A percentile compares a stretch with the other conserved stretches of the same genome.
phyloP scores from a whole-genome alignment of 2,797 vertebrate species.

The Uromys caudimaculatus region DNA sequence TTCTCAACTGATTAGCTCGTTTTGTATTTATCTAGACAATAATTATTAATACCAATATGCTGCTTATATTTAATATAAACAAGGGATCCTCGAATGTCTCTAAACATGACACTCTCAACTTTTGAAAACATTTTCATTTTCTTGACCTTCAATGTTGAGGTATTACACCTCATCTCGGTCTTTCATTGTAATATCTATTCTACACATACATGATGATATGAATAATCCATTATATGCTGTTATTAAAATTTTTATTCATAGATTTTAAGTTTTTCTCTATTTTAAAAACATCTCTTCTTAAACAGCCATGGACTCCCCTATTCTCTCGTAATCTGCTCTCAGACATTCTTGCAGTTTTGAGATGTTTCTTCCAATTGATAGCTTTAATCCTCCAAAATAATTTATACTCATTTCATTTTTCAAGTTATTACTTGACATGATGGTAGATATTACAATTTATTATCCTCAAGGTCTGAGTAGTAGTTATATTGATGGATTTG shows the following conservation, averaged over 20 bases:
- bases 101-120: background rate
- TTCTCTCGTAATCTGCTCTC: background rate
- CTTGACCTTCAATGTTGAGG: background rate
- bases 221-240: background rate
- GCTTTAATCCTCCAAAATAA: background rate
- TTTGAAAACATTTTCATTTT: background rate
- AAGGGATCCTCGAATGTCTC: background rate
- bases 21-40: background rate
- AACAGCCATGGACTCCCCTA: background rate
- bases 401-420: slow-evolving; percentile 1
- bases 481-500: background rate
- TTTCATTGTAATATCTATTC: background rate
- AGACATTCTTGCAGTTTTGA: background rate
- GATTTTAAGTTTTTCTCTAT: background rate
- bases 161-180: background rate
- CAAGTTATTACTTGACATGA: slow-evolving; percentile 19
- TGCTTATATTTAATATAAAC: background rate
- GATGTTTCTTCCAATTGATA: background rate
- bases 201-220: background rate
- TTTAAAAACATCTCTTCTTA: background rate
- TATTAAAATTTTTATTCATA: background rate
- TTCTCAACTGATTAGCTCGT: background rate
- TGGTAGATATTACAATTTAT: background rate
- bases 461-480: background rate
- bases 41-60: slow-evolving; percentile 9